Evolutionary conservation across 2,113 vertebrate species (phyloP), one percentile per base, ranked within the genome.

Genomic region (Speoplatyrhinus poulsoni): DNA sequence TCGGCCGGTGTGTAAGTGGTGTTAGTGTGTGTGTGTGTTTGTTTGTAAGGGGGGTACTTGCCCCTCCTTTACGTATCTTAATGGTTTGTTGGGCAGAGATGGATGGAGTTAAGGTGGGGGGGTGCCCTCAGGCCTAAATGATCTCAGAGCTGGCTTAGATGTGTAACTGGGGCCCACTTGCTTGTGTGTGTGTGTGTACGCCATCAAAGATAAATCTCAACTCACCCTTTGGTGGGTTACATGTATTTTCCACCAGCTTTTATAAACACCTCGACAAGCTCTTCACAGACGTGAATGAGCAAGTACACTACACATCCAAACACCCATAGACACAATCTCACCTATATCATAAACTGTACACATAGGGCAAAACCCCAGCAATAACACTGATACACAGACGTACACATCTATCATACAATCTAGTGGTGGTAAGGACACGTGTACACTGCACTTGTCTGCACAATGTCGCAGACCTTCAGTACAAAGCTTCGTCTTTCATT

Each of bases 141-240:
- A 70, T 69, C 74, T 72, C 67, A 62, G 72, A 73, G 73, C 17
- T 46, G 41, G 69, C 81, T 89, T 90, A 87, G 80, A 90, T 89
- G 69, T 79, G 36, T 67, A 62, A 71, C 67, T 63, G 70, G 71
- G 67, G 10, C 70, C 72, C 67, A n/a, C 72, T 26, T 56, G 64
- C 46, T 52, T 65, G 61, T 63, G 61, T 63, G 61, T 63, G 46
- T 48, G 46, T 62, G 60, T 46, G 60, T 62, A 26, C n/a, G 64
- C 0, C 36, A 41, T 41, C 36, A 41, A 3, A 41, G 36, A 41
- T 7, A 41, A 41, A 41, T 41, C 36, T 41, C 7, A 41, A 41
- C 36, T 41, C 36, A 41, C 36, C 7, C 5, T 41, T 41, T 8
- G 7, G 36, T 41, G 36, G 36, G 36, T 41, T 41, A 41, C 36